phyloP scores from a whole-genome alignment of 2,797 vertebrate species.

The Phataginus tetradactyla region DNA sequence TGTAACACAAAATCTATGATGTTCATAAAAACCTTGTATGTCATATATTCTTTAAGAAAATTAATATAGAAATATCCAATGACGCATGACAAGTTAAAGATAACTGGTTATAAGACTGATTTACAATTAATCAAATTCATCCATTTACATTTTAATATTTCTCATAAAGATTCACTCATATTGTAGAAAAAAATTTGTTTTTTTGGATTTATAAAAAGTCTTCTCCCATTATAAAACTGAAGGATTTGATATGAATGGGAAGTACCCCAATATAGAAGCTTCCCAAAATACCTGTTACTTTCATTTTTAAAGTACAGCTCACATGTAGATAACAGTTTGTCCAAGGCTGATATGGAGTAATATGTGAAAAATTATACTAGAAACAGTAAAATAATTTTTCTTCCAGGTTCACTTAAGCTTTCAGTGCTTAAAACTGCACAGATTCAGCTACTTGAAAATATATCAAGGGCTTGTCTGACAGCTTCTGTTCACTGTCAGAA shows the following conservation, averaged over 20 bases:
- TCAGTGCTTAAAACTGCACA: background rate
- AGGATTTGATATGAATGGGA: background rate
- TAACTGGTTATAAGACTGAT: background rate
- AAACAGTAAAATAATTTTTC: background rate
- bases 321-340: background rate
- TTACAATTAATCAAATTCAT: background rate
- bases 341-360: background rate
- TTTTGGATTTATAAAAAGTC: background rate
- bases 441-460: conserved; percentile 44
- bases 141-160: background rate
- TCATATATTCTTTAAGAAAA: background rate
- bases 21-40: background rate
- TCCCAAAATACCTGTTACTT: background rate
- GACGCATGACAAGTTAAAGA: background rate
- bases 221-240: background rate
- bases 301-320: background rate
- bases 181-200: background rate
- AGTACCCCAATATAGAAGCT: background rate
- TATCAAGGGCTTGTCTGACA: conserved; percentile 49
- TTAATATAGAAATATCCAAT: background rate
- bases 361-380: background rate
- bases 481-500: conserved; percentile 51
- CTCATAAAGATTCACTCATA: background rate
- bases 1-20: background rate
- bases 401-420: background rate